Conservation (phyloP, 1,140 invertebrate genomes). For the Drosophila oshimai region DNA sequence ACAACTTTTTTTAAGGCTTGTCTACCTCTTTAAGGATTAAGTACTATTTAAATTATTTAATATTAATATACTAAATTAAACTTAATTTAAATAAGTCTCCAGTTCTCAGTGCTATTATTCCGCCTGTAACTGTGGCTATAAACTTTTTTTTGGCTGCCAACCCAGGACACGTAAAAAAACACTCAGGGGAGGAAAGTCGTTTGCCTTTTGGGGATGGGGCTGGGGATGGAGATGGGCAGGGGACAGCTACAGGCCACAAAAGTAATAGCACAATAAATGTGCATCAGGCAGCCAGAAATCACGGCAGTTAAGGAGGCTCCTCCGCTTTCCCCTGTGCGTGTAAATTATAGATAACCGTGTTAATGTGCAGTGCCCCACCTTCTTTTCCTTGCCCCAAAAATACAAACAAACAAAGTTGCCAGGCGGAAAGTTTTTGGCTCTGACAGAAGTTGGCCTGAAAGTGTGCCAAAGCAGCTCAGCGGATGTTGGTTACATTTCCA, state of each 20-base stretch:
- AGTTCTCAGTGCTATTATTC: neutral
- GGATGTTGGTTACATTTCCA: constrained; percentile 53
- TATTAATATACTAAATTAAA: too few relatives aligned
- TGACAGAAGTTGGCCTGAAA: constrained; percentile 36
- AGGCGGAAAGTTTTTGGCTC: constrained; percentile 16
- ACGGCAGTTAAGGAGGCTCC: constrained; percentile 25
- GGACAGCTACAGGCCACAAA: constrained; percentile 19
- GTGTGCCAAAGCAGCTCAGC: constrained; percentile 40
- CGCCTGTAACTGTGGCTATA: neutral
- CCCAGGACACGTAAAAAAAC: constrained; percentile 41
- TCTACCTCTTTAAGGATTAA: too few relatives aligned
- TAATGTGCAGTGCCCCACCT: constrained; percentile 60
- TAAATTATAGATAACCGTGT: constrained; percentile 78
- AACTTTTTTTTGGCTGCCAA: constrained; percentile 17
- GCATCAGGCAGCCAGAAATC: constrained; percentile 55
- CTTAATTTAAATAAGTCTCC: too few relatives aligned
- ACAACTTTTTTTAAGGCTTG: too few relatives aligned
- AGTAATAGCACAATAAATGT: constrained; percentile 73
- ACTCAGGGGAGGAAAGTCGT: constrained; percentile 40
- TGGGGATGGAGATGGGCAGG: neutral
- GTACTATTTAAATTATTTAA: too few relatives aligned
- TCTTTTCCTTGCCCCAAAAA: neutral
- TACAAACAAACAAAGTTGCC: constrained; percentile 28
- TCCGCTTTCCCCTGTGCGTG: constrained; percentile 38
- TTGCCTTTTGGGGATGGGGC: constrained; percentile 14